Base-by-base conservation (phyloP, 92 coral and sea anemone genomes). In the Scolanthus callimorphus region DNA sequence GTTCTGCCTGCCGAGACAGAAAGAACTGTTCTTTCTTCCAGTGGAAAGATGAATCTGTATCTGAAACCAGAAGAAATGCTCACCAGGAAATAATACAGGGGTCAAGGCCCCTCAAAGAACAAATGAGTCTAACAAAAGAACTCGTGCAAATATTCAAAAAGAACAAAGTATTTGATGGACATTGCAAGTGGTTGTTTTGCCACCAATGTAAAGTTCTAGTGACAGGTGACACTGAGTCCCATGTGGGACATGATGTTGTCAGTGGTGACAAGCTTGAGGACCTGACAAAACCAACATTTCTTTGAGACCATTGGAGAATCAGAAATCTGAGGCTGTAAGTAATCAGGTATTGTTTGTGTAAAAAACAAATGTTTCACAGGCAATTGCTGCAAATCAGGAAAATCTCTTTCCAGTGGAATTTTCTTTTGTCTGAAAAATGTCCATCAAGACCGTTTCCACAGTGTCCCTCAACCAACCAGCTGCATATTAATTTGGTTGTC, bases 1-100 rank as follows among this genome's bases (percentile, higher is more conserved):
- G 98, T 62, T 92, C 98, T 48, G 98, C 98, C 23, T 75, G 86
- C 45, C 67, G 98, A 57, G 94, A 88, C 63, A 82, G 89, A 62
- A 92, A 89, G 60, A 79, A 77, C 30, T 92, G 98, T 66, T 48
- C 83, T 29, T 92, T 92, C 69, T 92, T 92, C 60, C 96, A 92
- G 65, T 92, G 96, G 98, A 90, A 82, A 44, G 86, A 83, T 67
- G 98, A 92, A 52, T 65, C 80, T 51, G 59, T 88, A 10, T 76
- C 96, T n/a, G 62, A 60, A 20, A 62, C 80, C 52, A 84, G 96
- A 17, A 55, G 59, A 41, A 55, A 88, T 25, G 90, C 76, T 11
- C 96, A 92, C 39, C 48, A 80, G 31, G 83, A 77, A 47, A 88
- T 92, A 11, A 79, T 88, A 25, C 54, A 67, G 24, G 73, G 65